These are phyloP conservation scores for Drosophila fulvimacula DNA, from an alignment of 2,888 invertebrate species.

Conservation along the genomic window DNA sequence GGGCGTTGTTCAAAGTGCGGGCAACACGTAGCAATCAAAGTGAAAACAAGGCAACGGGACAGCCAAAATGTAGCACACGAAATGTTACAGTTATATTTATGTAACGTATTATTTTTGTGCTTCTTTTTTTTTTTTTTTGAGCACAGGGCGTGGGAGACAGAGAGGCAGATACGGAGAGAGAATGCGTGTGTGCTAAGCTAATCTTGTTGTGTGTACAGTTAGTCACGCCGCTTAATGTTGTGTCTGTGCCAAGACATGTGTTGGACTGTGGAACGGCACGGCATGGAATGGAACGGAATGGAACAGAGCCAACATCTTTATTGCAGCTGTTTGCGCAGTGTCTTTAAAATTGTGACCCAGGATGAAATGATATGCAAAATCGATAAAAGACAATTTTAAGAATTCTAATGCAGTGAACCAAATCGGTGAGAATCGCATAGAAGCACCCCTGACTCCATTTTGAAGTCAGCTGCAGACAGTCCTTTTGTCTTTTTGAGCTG, in stretches of 20 bases:
- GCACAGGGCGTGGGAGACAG: background rate
- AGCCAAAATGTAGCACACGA: conserved; percentile 48
- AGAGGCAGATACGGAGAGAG: background rate
- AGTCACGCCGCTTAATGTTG: conserved; percentile 41
- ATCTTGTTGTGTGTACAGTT: conserved; percentile 48
- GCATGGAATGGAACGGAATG: conserved; percentile 1
- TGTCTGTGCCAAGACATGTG: conserved; percentile 25
- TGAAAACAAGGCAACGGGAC: conserved; percentile 68
- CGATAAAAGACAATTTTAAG: background rate
- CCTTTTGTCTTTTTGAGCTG: background rate
- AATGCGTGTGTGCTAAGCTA: conserved; percentile 18
- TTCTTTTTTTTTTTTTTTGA: conserved; percentile 10
- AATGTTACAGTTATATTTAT: conserved; percentile 69
- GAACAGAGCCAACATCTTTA: background rate
- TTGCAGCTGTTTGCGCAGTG: conserved; percentile 3
- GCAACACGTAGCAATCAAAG: conserved; percentile 76
- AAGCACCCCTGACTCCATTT: background rate
- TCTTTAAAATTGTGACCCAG: background rate
- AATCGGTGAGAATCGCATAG: too few relatives aligned
- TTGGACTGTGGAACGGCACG: background rate
- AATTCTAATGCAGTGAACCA: too few relatives aligned
- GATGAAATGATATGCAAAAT: background rate
- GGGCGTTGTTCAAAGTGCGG: conserved; percentile 34
- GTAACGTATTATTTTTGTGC: conserved; percentile 57
- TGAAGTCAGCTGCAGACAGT: background rate